Base-by-base conservation (phyloP, 1,140 invertebrate genomes). In the Sinella curviseta region DNA sequence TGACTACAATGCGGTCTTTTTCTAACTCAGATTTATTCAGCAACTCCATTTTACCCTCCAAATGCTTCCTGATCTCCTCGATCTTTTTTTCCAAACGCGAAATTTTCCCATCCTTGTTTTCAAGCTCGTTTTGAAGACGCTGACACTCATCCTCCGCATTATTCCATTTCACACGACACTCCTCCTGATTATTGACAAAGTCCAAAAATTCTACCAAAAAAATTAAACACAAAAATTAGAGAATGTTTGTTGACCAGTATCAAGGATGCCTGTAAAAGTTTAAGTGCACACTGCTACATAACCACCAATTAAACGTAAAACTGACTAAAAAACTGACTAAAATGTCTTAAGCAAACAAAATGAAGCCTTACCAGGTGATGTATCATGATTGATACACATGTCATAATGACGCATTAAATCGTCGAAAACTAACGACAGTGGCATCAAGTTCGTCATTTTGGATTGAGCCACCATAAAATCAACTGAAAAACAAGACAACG, bases 31-130 rank as follows among this genome's bases (percentile, higher is more conserved):
- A 90, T 77, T 85, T 85, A 30, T 88, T 88, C 31, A 92, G 87
- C 77, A 90, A 90, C 81, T 91, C 90, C 81, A 92, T 93, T 84
- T 96, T 94, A 57, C 90, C 89, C 85, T 95, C 94, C 4, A 96
- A 87, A 39, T 95, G 87, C 79, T 91, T 91, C 73, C 94, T 90
- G 0, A 92, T 93, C 85, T 94, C 92, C 79, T 91, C 91, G 57
- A 96, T 89, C 85, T 94, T 93, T 20, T 90, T 91, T 78, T 95
- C 93, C 76, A 93, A 89, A 81, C 92, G 90, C 0, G 89, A 87
- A 39, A 92, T 90, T 76, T 92, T 91, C 54, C 89, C 87, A 39
- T 92, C 89, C 4, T 91, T 88, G 78, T 91, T 90, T 82, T 92
- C n/a, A 90, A 39, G 94, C 85, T 82, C 91, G 90, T 2, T 88